A percentile compares a stretch with the other conserved stretches of the same genome.
These are phyloP conservation scores for Battus philenor DNA, from an alignment of 1,140 invertebrate genomes.

Conservation along the genomic window DNA sequence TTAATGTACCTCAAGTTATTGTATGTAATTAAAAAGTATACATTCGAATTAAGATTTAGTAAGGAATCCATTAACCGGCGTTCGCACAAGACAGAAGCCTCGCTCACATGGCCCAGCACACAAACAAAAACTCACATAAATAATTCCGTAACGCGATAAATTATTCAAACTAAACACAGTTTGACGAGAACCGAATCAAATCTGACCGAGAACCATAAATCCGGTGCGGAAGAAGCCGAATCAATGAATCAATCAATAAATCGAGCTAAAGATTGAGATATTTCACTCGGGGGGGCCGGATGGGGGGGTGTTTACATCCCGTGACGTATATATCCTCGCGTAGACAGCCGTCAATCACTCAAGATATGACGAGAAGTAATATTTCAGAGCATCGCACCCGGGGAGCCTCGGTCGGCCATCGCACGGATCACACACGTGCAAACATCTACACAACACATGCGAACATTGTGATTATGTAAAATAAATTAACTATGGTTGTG, in stretches of 20 bases:
- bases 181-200: conserved; percentile 28
- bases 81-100: too few species aligned
- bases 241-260: conserved; percentile 71
- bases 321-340: conserved; percentile 68
- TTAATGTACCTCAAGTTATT: too few species aligned
- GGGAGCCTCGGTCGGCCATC: neutral
- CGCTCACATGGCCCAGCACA: neutral
- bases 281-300: conserved; percentile 31
- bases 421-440: too few species aligned
- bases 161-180: conserved; percentile 18
- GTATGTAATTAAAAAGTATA: too few species aligned
- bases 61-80: too few species aligned
- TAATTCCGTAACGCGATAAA: conserved; percentile 17
- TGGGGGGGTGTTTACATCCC: conserved; percentile 39
- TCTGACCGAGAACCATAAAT: conserved; percentile 30
- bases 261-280: conserved; percentile 68
- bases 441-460: too few species aligned
- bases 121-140: conserved; percentile 11
- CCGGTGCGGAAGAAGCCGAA: conserved; percentile 24
- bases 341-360: conserved; percentile 71
- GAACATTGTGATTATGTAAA: too few species aligned
- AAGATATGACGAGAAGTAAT: conserved; percentile 72
- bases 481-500: too few species aligned
- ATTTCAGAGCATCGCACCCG: conserved; percentile 39
- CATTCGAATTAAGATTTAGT: too few species aligned